Percentiles rank a stretch among this genome's conserved stretches.
phyloP scores from a whole-genome alignment of 2,888 invertebrate genomes.

The Dolichomitus sp. region DNA sequence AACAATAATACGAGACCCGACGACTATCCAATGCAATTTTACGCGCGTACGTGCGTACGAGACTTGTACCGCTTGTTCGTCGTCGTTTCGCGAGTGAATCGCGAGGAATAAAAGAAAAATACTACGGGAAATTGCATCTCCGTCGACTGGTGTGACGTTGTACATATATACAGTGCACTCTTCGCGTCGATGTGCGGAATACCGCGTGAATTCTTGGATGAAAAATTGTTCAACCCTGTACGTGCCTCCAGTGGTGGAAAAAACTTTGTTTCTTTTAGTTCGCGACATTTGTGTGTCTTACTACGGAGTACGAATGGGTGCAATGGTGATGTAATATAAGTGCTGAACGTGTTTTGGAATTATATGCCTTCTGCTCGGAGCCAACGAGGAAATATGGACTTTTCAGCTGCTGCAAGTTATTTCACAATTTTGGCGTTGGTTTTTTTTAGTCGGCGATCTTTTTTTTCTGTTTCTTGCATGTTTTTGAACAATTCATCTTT shows the following conservation, averaged over 20 bases:
- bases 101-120: conserved; percentile 31
- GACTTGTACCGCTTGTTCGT: neutral
- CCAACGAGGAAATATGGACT: conserved; percentile 17
- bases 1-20: conserved; percentile 18
- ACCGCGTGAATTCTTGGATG: conserved; percentile 3
- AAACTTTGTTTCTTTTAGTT: conserved; percentile 4
- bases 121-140: conserved; percentile 8
- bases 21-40: conserved; percentile 50
- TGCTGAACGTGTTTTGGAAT: conserved; percentile 45
- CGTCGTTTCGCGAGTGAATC: conserved; percentile 19
- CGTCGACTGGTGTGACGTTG: neutral
- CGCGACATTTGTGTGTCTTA: neutral
- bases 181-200: conserved; percentile 18
- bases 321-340: conserved; percentile 21
- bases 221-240: neutral
- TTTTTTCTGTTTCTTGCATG: neutral
- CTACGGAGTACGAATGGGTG: conserved; percentile 32
- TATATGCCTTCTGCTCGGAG: conserved; percentile 12
- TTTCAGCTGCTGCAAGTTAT: conserved; percentile 29
- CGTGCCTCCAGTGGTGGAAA: neutral
- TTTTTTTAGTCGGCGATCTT: neutral
- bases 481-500: neutral
- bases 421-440: conserved; percentile 12
- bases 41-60: conserved; percentile 37
- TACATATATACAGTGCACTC: neutral